These are phyloP conservation scores for Erinaceus europaeus DNA, from an alignment of 2,113 vertebrate genomes.

Conservation along the genomic window DNA sequence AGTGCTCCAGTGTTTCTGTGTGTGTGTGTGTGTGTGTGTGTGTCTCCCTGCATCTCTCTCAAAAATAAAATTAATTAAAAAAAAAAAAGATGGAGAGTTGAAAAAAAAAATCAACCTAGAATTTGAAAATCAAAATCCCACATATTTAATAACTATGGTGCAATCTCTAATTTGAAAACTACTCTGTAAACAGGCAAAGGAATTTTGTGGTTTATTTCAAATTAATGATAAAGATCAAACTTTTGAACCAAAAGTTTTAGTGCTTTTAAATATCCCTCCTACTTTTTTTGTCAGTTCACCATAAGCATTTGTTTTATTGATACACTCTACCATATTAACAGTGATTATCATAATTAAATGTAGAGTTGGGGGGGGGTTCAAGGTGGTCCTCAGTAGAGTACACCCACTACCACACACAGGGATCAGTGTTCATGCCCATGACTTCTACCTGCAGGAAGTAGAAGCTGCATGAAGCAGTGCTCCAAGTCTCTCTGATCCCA, in stretches of 20 bases:
- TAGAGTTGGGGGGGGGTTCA: too few relatives aligned
- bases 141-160: background rate
- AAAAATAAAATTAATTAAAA: too few relatives aligned
- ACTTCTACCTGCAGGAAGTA: too few relatives aligned
- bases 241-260: background rate
- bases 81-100: background rate
- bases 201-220: slow-evolving; percentile 13
- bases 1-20: too few relatives aligned
- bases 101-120: background rate
- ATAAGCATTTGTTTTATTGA: background rate
- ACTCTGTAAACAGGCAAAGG: background rate
- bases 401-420: too few relatives aligned
- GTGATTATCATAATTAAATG: background rate
- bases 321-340: background rate
- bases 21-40: too few relatives aligned
- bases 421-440: too few relatives aligned
- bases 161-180: slow-evolving; percentile 14
- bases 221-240: background rate
- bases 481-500: too few relatives aligned
- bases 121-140: background rate
- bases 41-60: too few relatives aligned
- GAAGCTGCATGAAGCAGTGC: too few relatives aligned
- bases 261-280: background rate
- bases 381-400: too few relatives aligned
- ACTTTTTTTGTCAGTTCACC: background rate